Evolutionary conservation across 2,113 vertebrate genomes (phyloP).

Genomic region (Melanerpes aurifrons): DNA sequence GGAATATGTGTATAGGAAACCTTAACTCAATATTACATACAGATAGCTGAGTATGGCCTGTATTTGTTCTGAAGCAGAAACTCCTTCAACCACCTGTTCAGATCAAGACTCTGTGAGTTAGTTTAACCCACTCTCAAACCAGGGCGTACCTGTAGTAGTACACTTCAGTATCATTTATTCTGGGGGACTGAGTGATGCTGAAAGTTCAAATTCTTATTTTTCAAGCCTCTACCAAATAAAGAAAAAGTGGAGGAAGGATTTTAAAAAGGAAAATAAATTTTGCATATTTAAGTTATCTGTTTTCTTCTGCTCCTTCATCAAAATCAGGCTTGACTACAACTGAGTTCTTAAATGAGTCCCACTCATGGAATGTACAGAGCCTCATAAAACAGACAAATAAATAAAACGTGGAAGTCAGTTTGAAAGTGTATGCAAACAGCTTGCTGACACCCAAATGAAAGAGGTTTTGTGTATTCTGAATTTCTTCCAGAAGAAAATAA

Average conservation of each 20-base stretch:
- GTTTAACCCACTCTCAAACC: background rate
- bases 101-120: background rate
- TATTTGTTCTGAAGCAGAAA: background rate
- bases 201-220: background rate
- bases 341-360: background rate
- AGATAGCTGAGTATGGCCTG: background rate
- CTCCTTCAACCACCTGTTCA: background rate
- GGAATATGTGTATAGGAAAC: background rate
- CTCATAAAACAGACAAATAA: background rate
- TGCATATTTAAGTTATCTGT: no score
- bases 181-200: rapidly evolving
- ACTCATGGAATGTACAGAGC: background rate
- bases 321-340: background rate
- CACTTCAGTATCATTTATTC: background rate
- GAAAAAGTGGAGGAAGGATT: no score
- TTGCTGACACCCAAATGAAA: background rate
- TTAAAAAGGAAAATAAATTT: no score
- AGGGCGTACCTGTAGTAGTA: background rate
- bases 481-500: conserved; percentile 18
- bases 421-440: background rate
- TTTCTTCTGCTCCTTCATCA: background rate
- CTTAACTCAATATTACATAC: background rate
- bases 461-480: background rate
- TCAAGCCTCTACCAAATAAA: no score
- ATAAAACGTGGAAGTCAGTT: background rate